phyloP scores from a whole-genome alignment of 2,888 invertebrate species.

The Lymantria monacha region DNA sequence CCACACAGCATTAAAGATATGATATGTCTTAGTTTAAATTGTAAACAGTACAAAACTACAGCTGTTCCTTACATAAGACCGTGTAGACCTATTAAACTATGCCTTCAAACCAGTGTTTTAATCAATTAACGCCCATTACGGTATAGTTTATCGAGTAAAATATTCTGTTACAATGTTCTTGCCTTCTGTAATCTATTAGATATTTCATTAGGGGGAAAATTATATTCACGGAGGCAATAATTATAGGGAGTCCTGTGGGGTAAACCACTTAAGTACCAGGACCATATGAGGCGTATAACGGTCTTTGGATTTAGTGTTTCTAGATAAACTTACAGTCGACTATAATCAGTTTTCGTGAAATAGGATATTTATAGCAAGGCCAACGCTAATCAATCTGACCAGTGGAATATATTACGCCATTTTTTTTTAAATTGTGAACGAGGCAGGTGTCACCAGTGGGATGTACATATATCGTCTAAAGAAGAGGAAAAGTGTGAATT shows the following conservation, averaged over 20 bases:
- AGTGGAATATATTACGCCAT: too few species aligned
- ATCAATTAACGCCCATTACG: constrained; percentile 25
- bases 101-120: constrained; percentile 6
- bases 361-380: too few species aligned
- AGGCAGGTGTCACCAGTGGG: too few species aligned
- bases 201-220: constrained; percentile 44
- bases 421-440: too few species aligned
- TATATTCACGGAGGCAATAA: constrained; percentile 28
- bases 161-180: constrained; percentile 24
- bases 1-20: too few species aligned
- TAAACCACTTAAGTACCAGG: background rate
- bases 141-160: constrained; percentile 23
- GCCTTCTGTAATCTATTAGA: constrained; percentile 36
- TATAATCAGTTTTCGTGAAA: too few species aligned
- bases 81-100: constrained; percentile 4
- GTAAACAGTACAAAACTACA: background rate
- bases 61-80: constrained; percentile 1
- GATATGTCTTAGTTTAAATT: too few species aligned
- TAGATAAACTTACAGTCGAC: background rate
- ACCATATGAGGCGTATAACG: background rate
- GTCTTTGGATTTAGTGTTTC: background rate
- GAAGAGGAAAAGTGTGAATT: too few species aligned
- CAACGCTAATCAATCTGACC: too few species aligned
- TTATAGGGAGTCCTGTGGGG: constrained; percentile 24
- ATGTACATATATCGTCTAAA: too few species aligned